phyloP scores from a whole-genome alignment of 2,797 vertebrate genomes.

The Melanitta fusca region DNA sequence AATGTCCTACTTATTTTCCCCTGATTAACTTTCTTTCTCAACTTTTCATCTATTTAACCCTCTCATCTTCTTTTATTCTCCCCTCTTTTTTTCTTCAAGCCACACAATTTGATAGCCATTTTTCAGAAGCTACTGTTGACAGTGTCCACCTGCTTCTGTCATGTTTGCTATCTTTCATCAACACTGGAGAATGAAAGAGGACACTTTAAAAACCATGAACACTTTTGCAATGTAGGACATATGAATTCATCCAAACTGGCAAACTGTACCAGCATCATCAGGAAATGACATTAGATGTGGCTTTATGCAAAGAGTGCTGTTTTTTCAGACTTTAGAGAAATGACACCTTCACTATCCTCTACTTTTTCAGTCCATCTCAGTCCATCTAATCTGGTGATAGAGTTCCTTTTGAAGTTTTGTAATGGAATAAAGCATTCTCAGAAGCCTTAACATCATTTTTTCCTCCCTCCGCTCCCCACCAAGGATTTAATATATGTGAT shows the following conservation, averaged over 20 bases:
- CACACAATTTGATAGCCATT: not conserved
- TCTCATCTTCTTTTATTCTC: not conserved
- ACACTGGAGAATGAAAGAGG: not conserved
- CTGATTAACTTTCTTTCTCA: not conserved
- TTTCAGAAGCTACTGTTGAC: not conserved
- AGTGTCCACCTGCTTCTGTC: slow-evolving; percentile 1
- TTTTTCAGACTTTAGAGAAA: not conserved
- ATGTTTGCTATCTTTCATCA: not conserved
- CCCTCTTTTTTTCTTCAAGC: not conserved
- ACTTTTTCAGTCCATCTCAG: not conserved
- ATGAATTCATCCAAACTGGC: not conserved
- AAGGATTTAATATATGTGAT: not conserved
- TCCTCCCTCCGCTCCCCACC: not conserved
- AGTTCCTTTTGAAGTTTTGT: not conserved
- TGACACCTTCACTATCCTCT: not conserved
- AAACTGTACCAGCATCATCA: not conserved
- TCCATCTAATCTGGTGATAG: not conserved
- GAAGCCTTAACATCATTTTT: not conserved
- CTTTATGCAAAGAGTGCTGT: not conserved
- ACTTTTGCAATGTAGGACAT: not conserved
- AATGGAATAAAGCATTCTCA: not conserved
- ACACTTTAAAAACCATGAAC: not conserved
- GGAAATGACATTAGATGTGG: not conserved
- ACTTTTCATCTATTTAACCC: not conserved
- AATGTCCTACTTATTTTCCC: not conserved